A percentile compares a stretch with the other conserved stretches of the same genome.
phyloP scores from a whole-genome alignment of 2,113 vertebrate species.

The Crotophaga sulcirostris region DNA sequence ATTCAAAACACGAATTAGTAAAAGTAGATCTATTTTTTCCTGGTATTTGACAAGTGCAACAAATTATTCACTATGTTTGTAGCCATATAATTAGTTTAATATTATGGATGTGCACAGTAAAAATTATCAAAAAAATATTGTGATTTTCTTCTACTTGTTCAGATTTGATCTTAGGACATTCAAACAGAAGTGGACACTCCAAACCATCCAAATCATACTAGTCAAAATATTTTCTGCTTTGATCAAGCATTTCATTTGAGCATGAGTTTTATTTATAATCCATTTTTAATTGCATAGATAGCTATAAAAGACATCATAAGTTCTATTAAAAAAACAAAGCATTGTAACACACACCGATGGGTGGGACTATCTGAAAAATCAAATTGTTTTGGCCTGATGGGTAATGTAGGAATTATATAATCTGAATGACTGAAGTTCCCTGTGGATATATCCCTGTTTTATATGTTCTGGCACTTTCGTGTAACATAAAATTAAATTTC shows the following conservation, averaged over 20 bases:
- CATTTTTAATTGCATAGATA: background rate
- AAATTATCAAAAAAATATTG: background rate
- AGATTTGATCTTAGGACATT: background rate
- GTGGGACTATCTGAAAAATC: background rate
- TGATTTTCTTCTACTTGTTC: background rate
- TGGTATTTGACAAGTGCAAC: background rate
- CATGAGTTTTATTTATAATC: background rate
- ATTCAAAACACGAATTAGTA: background rate
- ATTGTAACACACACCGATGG: background rate
- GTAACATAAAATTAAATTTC: background rate
- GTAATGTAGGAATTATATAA: background rate
- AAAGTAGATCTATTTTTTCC: background rate
- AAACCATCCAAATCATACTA: fast-evolving
- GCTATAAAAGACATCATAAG: background rate
- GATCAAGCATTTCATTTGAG: background rate
- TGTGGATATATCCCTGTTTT: background rate
- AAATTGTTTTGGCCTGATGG: background rate
- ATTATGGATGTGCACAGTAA: background rate
- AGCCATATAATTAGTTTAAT: background rate
- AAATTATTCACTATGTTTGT: background rate
- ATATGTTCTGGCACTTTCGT: background rate
- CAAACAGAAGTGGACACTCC: background rate
- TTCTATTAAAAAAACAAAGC: background rate
- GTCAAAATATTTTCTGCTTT: background rate
- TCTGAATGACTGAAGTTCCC: background rate